Percentiles rank a stretch among this genome's conserved stretches.
These are phyloP conservation scores for Xyrichtys novacula DNA, from an alignment of 2,797 vertebrate genomes.

Conservation along the genomic window DNA sequence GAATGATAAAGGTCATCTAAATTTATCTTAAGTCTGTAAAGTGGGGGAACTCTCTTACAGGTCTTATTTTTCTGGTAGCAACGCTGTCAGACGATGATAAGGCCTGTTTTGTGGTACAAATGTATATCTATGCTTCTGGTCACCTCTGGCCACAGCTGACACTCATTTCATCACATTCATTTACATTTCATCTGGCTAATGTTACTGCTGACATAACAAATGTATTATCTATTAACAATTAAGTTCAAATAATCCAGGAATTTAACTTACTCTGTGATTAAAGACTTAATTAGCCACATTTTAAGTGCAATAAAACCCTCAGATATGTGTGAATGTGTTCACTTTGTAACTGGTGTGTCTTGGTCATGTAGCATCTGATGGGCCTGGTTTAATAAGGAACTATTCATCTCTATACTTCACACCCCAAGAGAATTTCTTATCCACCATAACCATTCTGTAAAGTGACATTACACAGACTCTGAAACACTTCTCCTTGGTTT, in stretches of 20 bases:
- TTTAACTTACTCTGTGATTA: slow-evolving; percentile 37
- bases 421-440: slow-evolving; percentile 67
- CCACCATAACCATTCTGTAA: slow-evolving; percentile 67
- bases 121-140: slow-evolving; percentile 3
- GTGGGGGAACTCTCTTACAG: too few relatives aligned
- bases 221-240: slow-evolving; percentile 52
- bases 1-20: background rate
- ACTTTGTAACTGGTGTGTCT: slow-evolving; percentile 31
- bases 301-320: slow-evolving; percentile 60
- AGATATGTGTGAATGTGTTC: slow-evolving; percentile 39
- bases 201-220: slow-evolving; percentile 72
- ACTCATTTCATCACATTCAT: slow-evolving; percentile 63
- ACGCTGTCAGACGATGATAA: background rate
- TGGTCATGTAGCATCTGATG: slow-evolving; percentile 40
- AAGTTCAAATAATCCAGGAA: slow-evolving; percentile 13
- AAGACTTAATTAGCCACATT: slow-evolving; percentile 45
- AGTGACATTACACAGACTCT: slow-evolving; percentile 69
- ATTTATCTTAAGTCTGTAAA: background rate
- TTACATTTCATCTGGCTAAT: slow-evolving; percentile 66
- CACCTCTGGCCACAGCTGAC: slow-evolving; percentile 56
- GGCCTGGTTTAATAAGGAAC: slow-evolving; percentile 57
- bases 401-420: slow-evolving; percentile 71
- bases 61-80: background rate
- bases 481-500: slow-evolving; percentile 76
- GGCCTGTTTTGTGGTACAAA: background rate